These are phyloP conservation scores for Tenthredo notha DNA, from an alignment of 2,888 invertebrate species.

Conservation along the genomic window DNA sequence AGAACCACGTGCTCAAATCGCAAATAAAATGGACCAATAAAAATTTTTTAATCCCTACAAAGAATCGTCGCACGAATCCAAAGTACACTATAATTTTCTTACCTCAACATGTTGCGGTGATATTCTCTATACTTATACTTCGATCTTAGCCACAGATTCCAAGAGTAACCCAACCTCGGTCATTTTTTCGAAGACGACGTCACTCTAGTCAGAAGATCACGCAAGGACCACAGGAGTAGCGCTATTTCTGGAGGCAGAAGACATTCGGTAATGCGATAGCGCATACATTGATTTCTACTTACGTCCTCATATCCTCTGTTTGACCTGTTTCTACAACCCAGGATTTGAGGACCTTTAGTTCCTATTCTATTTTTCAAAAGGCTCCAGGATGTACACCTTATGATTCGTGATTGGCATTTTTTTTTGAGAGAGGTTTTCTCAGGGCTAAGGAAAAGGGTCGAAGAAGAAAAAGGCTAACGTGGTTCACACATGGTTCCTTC, in stretches of 20 bases:
- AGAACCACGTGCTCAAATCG: neutral
- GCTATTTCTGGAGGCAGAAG: slow-evolving; percentile 39
- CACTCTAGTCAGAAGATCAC: slow-evolving; percentile 25
- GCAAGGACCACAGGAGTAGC: slow-evolving; percentile 49
- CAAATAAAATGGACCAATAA: neutral
- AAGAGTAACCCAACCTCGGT: slow-evolving; percentile 23
- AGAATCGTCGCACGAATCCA: neutral
- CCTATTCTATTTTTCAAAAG: neutral
- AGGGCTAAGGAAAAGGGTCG: neutral
- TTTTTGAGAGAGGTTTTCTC: slow-evolving; percentile 17
- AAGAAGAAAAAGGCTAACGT: neutral
- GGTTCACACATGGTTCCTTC: neutral
- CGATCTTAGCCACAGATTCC: slow-evolving; percentile 36
- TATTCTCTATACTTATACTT: slow-evolving; percentile 14
- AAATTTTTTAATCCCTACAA: neutral
- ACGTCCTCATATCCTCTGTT: slow-evolving; percentile 29
- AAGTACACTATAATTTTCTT: neutral
- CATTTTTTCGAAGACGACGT: neutral
- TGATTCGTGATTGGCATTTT: slow-evolving; percentile 30
- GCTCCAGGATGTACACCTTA: neutral
- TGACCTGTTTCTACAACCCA: neutral
- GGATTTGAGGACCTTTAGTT: neutral
- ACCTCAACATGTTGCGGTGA: neutral
- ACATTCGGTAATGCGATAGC: slow-evolving; percentile 48
- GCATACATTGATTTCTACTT: slow-evolving; percentile 44